phyloP scores from a whole-genome alignment of 2,888 invertebrate genomes.

The Aphidius colemani region DNA sequence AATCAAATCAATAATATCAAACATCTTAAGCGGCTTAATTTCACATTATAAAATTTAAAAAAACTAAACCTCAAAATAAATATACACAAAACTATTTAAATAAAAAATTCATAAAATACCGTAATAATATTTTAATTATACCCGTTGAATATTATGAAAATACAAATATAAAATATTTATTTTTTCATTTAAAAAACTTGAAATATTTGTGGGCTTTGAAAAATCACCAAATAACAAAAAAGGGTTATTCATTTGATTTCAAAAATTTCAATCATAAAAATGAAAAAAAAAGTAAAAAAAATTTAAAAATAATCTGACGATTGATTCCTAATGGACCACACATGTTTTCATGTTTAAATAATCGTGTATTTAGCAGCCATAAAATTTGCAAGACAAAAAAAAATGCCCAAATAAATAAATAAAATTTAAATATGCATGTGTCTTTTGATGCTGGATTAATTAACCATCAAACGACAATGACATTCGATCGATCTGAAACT shows the following conservation, averaged over 20 bases:
- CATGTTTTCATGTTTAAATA: background rate
- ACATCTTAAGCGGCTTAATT: too few relatives aligned
- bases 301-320: background rate
- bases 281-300: background rate
- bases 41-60: too few relatives aligned
- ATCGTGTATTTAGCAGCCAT: too few relatives aligned
- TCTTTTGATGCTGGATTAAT: constrained; percentile 17
- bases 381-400: constrained; percentile 2
- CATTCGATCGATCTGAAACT: constrained; percentile 26
- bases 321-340: constrained; percentile 1
- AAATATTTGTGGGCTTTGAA: background rate
- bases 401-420: background rate
- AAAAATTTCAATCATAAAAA: background rate
- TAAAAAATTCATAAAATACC: too few relatives aligned
- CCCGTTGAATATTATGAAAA: background rate
- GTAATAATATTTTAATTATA: too few relatives aligned
- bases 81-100: too few relatives aligned
- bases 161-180: constrained; percentile 20
- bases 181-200: constrained; percentile 5
- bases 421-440: background rate
- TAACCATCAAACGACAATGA: constrained; percentile 26
- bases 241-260: background rate
- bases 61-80: too few relatives aligned
- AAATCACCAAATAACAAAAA: background rate
- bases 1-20: too few relatives aligned